These are phyloP conservation scores for Dendrocincla tyrannina DNA, from an alignment of 2,797 vertebrate species.

Conservation along the genomic window DNA sequence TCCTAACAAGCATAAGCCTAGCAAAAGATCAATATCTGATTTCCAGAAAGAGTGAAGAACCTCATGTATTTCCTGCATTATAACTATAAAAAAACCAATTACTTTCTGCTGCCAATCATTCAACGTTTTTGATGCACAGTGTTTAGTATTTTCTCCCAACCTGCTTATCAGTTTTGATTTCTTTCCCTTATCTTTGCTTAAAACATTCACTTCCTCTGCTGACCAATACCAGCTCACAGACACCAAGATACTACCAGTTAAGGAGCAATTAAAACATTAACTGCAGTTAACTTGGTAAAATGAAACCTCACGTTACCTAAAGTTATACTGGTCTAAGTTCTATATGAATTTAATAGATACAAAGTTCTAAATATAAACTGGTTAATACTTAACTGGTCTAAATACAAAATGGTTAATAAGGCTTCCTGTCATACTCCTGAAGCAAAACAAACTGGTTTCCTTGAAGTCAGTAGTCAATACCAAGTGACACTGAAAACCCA, in stretches of 20 bases:
- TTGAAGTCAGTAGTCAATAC: neutral
- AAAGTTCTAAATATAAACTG: slow-evolving; percentile 25
- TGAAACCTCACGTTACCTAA: neutral
- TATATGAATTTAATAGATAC: neutral
- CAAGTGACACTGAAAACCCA: neutral
- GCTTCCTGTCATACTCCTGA: neutral
- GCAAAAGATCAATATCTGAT: neutral
- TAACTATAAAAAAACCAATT: neutral
- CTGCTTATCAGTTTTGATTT: neutral
- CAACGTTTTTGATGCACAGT: neutral
- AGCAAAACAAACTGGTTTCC: neutral
- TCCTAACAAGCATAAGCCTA: neutral
- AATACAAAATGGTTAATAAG: slow-evolving; percentile 20
- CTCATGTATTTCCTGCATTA: neutral
- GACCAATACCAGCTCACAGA: neutral
- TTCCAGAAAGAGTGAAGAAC: neutral
- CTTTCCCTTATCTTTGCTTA: neutral
- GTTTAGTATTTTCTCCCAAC: neutral
- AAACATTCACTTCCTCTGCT: slow-evolving; percentile 7
- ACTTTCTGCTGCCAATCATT: neutral
- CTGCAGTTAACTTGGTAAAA: neutral
- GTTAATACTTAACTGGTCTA: neutral
- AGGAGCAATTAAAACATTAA: slow-evolving; percentile 1
- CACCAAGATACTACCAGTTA: neutral
- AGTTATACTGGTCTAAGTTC: slow-evolving; percentile 19